phyloP scores from a whole-genome alignment of 2,888 invertebrate genomes.

The Lasioglossum figueresi region DNA sequence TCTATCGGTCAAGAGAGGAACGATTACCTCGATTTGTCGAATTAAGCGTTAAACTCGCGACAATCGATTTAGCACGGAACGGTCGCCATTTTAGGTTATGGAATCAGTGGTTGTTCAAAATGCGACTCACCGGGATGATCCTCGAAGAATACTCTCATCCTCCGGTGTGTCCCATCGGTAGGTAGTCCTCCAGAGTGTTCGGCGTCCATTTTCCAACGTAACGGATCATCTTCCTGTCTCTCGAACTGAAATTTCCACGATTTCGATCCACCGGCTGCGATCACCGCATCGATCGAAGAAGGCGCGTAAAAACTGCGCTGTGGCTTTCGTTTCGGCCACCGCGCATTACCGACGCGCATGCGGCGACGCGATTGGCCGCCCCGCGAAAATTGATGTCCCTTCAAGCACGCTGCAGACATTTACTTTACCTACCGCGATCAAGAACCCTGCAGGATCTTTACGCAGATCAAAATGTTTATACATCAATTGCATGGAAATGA shows the following conservation, averaged over 20 bases:
- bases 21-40: not conserved
- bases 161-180: not conserved
- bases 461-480: no score
- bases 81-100: conserved; percentile 14
- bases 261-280: conserved; percentile 19
- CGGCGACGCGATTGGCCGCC: conserved; percentile 8
- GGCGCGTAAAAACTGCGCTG: conserved; percentile 20
- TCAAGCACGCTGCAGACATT: not conserved
- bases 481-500: no score
- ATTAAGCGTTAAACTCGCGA: not conserved
- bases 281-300: conserved; percentile 19
- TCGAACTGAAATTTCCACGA: not conserved
- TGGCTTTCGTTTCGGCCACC: not conserved
- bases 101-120: not conserved
- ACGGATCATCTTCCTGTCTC: not conserved
- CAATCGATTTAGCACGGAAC: not conserved
- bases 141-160: not conserved
- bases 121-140: not conserved
- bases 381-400: not conserved
- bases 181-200: not conserved
- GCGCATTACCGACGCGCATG: conserved; percentile 41
- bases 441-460: not conserved
- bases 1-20: not conserved
- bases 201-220: not conserved
- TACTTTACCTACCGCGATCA: conserved; percentile 35